Percentiles rank a stretch among this genome's conserved stretches.
Evolutionary conservation across 2,888 invertebrate species (phyloP).

Genomic region (Argyresthia goedartella): DNA sequence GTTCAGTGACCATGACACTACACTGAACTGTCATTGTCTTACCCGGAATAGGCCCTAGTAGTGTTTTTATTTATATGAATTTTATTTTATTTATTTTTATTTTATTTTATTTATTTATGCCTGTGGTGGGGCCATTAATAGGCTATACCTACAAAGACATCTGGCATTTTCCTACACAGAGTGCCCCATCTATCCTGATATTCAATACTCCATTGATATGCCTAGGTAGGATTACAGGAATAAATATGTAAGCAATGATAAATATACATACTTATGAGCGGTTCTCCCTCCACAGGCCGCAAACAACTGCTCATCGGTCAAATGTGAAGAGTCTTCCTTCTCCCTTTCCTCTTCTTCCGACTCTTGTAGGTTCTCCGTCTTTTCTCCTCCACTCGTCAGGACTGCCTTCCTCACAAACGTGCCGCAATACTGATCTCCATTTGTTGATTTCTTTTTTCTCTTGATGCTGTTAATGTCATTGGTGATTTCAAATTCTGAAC

Average conservation of each 20-base stretch:
- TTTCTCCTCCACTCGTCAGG: constrained; percentile 36
- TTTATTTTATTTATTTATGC: no score
- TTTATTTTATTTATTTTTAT: no score
- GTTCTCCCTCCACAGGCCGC: constrained; percentile 85
- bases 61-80: no score
- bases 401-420: constrained; percentile 49
- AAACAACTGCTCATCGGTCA: constrained; percentile 85
- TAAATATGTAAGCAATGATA: background rate
- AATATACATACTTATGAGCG: constrained; percentile 81
- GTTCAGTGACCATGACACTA: no score
- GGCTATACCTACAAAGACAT: no score
- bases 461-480: constrained; percentile 51
- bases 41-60: no score
- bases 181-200: no score
- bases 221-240: background rate
- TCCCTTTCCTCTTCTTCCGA: constrained; percentile 26
- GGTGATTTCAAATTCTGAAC: constrained; percentile 33
- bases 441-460: constrained; percentile 22
- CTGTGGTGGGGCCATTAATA: no score
- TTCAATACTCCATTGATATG: no score
- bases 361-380: constrained; percentile 29
- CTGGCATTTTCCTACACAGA: no score
- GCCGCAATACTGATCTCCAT: constrained; percentile 38
- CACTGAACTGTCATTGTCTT: no score
- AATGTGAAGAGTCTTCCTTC: constrained; percentile 31